phyloP scores from a whole-genome alignment of 2,888 invertebrate genomes.

The Bombylius discolor region DNA sequence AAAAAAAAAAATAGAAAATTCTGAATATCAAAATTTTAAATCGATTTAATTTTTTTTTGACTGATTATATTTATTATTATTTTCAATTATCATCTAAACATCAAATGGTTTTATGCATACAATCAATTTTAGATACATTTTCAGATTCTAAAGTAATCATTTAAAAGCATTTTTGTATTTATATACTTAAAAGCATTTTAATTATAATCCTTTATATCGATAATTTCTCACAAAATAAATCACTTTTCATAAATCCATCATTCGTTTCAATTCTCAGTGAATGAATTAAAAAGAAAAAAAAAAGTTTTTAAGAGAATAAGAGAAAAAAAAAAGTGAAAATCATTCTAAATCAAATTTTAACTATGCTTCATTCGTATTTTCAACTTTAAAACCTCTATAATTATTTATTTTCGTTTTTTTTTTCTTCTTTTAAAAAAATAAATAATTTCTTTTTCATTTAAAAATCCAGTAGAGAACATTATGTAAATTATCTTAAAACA shows the following conservation, averaged over 20 bases:
- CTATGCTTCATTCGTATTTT: background rate
- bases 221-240: background rate
- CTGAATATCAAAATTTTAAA: too few species aligned
- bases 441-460: too few species aligned
- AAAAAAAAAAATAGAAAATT: too few species aligned
- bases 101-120: too few species aligned
- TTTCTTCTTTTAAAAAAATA: too few species aligned
- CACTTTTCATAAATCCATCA: background rate
- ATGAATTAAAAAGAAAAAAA: background rate
- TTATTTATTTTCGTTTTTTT: too few species aligned
- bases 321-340: background rate
- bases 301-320: background rate
- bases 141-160: too few species aligned
- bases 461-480: background rate
- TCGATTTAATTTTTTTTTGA: too few species aligned
- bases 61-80: too few species aligned
- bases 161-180: too few species aligned
- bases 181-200: background rate
- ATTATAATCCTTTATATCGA: background rate
- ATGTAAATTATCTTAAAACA: constrained; percentile 13
- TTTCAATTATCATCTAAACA: too few species aligned
- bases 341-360: background rate
- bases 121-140: too few species aligned
- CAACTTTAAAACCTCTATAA: background rate
- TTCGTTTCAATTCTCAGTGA: background rate